Evolutionary conservation across 2,113 vertebrate genomes (phyloP).

Genomic region (Coturnix japonica): DNA sequence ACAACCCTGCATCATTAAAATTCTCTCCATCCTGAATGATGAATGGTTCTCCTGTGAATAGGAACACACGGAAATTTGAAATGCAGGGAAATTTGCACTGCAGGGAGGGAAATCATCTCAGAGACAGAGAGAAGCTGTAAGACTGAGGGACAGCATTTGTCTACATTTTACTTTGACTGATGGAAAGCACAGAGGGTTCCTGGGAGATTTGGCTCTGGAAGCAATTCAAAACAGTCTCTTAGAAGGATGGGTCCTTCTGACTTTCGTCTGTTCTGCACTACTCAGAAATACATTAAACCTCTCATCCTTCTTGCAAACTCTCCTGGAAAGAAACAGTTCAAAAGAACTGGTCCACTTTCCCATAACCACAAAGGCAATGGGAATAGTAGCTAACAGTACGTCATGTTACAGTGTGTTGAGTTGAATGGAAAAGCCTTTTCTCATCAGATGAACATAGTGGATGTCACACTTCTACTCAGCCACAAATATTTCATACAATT

Average conservation of each 20-base stretch:
- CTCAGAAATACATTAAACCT: not conserved
- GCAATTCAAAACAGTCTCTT: not conserved
- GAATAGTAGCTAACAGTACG: not conserved
- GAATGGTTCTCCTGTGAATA: not conserved
- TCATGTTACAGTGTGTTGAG: not conserved
- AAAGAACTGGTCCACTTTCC: not conserved
- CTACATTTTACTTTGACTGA: constrained; percentile 5
- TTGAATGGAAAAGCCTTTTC: not conserved
- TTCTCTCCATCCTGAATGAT: not conserved
- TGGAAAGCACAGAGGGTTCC: not conserved
- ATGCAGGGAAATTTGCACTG: not conserved
- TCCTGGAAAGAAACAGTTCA: not conserved
- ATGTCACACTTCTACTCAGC: not conserved
- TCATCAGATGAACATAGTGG: rapidly evolving
- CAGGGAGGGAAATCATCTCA: not conserved
- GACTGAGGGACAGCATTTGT: not conserved
- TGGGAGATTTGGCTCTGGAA: not conserved
- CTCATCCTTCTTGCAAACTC: not conserved
- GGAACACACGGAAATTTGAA: not conserved
- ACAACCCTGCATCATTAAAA: not conserved
- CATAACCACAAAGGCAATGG: not conserved
- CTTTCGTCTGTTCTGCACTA: not conserved
- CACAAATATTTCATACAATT: not conserved
- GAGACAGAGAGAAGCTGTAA: not conserved
- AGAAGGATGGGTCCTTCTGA: not conserved